Evolutionary conservation across 2,888 invertebrate genomes (phyloP).

Genomic region (Drosophila recens): DNA sequence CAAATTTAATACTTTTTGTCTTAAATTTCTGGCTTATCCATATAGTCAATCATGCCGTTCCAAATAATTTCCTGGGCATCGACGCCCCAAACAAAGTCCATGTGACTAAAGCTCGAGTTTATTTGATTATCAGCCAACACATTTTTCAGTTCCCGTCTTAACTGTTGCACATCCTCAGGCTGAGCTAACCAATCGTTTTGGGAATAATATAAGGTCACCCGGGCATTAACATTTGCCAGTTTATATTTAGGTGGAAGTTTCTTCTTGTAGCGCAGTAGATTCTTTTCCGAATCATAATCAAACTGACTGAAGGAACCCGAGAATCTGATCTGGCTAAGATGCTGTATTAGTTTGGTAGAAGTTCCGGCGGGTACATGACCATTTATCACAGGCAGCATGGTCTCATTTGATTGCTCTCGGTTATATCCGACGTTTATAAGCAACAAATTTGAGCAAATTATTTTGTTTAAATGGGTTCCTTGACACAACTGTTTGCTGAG

Average conservation of each 20-base stretch:
- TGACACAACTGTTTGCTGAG: background rate
- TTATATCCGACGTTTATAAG: slow-evolving; percentile 88
- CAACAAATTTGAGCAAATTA: slow-evolving; percentile 88
- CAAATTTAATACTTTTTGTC: background rate
- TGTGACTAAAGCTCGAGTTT: background rate
- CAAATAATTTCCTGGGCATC: background rate
- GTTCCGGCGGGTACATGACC: slow-evolving; percentile 90
- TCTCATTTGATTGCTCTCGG: slow-evolving; percentile 86
- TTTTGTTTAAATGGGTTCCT: background rate
- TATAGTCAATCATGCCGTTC: background rate
- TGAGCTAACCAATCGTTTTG: background rate
- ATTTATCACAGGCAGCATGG: slow-evolving; percentile 89
- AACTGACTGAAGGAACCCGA: slow-evolving; percentile 85
- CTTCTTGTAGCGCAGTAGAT: slow-evolving; percentile 86
- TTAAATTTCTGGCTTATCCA: background rate
- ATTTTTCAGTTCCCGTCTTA: background rate
- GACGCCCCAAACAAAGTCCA: background rate
- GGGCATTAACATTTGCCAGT: slow-evolving; percentile 74
- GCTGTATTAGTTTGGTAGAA: slow-evolving; percentile 89
- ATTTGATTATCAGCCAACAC: background rate
- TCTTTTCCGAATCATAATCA: slow-evolving; percentile 86
- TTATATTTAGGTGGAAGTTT: slow-evolving; percentile 87
- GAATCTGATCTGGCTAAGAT: slow-evolving; percentile 89
- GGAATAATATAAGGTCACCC: background rate
- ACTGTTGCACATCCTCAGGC: background rate